Percentiles rank a stretch among this genome's conserved stretches.
phyloP scores from a whole-genome alignment of 2,888 invertebrate genomes.

The Brassicogethes aeneus region DNA sequence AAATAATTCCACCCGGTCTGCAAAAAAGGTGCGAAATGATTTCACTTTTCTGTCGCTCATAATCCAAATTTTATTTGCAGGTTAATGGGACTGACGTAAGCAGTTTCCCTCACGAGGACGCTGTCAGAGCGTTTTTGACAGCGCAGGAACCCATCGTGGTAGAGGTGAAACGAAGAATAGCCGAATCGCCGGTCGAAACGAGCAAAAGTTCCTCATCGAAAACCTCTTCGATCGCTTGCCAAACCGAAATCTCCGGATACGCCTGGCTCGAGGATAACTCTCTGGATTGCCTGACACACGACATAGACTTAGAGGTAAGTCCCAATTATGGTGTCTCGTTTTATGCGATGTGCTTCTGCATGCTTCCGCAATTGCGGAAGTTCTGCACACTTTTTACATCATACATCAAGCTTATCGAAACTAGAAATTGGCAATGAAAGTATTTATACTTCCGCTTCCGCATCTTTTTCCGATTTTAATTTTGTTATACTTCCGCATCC shows the following conservation, averaged over 20 bases:
- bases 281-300: conserved; percentile 46
- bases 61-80: too few species aligned
- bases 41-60: too few species aligned
- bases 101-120: conserved; percentile 51
- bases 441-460: too few species aligned
- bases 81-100: conserved; percentile 54
- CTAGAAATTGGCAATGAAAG: too few species aligned
- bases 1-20: too few species aligned
- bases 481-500: too few species aligned
- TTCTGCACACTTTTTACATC: conserved; percentile 1
- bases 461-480: too few species aligned
- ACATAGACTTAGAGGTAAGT: conserved; percentile 51
- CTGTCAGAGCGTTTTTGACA: conserved; percentile 50
- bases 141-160: conserved; percentile 52
- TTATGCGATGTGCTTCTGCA: conserved; percentile 11
- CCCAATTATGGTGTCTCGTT: too few species aligned
- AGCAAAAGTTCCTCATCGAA: conserved; percentile 17
- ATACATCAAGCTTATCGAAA: too few species aligned
- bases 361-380: conserved; percentile 12
- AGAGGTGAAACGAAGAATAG: conserved; percentile 46
- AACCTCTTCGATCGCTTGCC: conserved; percentile 43
- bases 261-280: conserved; percentile 40
- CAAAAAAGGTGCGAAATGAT: too few species aligned
- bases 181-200: conserved; percentile 23
- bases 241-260: conserved; percentile 45